phyloP scores from a whole-genome alignment of 2,113 vertebrate species.

The Ctenodactylus gundi region DNA sequence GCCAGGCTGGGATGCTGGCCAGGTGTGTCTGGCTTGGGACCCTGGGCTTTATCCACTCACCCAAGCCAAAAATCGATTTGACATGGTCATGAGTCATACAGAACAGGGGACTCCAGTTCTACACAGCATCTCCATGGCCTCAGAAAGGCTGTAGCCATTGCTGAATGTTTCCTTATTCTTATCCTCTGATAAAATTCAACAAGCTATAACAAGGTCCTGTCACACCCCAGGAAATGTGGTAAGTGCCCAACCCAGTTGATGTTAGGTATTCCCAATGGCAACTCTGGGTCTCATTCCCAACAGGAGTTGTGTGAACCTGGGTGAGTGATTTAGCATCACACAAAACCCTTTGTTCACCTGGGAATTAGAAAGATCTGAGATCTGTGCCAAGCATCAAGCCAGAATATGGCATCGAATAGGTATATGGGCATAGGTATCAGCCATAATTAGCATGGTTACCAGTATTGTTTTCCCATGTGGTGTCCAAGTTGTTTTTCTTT shows the following conservation, averaged over 20 bases:
- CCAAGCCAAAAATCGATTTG: fast-evolving
- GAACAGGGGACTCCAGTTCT: fast-evolving
- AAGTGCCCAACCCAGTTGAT: fast-evolving
- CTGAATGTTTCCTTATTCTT: not conserved
- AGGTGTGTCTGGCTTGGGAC: not conserved
- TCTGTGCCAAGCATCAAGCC: fast-evolving
- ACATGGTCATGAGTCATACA: fast-evolving
- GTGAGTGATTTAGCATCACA: fast-evolving
- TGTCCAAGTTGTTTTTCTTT: not conserved
- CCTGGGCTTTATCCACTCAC: not conserved
- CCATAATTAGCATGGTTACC: too few species aligned
- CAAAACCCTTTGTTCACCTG: fast-evolving
- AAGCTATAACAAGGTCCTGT: fast-evolving
- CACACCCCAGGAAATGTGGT: fast-evolving
- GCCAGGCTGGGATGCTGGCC: not conserved
- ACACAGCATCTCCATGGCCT: not conserved
- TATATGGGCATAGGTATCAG: fast-evolving
- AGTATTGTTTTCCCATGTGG: fast-evolving
- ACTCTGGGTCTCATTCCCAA: not conserved
- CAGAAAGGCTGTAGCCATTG: too few species aligned
- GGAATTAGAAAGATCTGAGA: not conserved
- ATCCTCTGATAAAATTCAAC: not conserved
- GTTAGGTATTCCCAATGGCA: not conserved
- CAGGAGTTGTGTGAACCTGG: fast-evolving
- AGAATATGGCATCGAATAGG: fast-evolving